These are phyloP conservation scores for Schizopygopsis pylzovi DNA, from an alignment of 2,797 vertebrate species.

Conservation along the genomic window DNA sequence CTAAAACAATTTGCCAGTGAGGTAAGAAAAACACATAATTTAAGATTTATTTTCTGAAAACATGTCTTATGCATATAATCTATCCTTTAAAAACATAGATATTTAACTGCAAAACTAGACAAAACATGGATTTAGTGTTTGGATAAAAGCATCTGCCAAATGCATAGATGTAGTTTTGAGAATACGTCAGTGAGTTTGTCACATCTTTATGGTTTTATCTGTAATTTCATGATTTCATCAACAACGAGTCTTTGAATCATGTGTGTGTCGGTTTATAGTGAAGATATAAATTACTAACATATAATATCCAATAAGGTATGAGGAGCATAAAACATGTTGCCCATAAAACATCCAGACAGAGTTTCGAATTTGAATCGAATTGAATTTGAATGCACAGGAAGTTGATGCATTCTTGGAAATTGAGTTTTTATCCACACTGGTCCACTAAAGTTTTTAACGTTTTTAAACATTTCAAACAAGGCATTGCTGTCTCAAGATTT, in stretches of 20 bases:
- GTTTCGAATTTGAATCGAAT: background rate
- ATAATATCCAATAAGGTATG: background rate
- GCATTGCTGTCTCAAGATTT: background rate
- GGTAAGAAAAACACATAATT: background rate
- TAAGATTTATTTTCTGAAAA: background rate
- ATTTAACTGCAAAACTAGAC: background rate
- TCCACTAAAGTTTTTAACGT: background rate
- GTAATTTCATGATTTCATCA: background rate
- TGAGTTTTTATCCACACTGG: background rate
- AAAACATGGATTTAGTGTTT: background rate
- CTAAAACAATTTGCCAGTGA: background rate
- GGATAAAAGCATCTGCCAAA: background rate
- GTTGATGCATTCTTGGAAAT: slow-evolving; percentile 11
- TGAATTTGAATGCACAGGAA: background rate
- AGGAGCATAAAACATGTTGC: background rate
- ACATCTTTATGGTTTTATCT: background rate
- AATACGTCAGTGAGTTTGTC: background rate
- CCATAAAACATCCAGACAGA: background rate
- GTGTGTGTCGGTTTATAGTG: background rate
- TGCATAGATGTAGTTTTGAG: background rate
- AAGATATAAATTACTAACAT: background rate
- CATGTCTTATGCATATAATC: background rate
- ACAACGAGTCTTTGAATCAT: background rate
- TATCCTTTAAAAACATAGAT: background rate
- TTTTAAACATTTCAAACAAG: background rate